Evolutionary conservation across 2,797 vertebrate genomes (phyloP).

Genomic region (Coracias cyanogaster): DNA sequence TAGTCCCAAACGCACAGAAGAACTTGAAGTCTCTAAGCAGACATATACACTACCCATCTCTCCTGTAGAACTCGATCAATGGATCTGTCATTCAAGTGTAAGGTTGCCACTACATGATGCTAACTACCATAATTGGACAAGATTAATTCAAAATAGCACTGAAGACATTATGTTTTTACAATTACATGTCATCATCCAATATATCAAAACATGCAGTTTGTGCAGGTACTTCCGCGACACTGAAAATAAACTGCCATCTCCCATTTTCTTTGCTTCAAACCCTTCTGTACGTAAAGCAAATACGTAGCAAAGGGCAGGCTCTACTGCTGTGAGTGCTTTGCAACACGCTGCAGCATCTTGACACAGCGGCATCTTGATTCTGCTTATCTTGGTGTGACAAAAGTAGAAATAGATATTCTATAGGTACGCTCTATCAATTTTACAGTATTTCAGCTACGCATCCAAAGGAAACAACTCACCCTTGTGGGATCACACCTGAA

Average conservation of each 20-base stretch:
- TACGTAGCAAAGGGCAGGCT: background rate
- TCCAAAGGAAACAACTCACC: background rate
- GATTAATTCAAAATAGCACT: constrained; percentile 37
- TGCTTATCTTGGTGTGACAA: background rate
- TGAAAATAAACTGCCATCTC: background rate
- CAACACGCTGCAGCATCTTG: no score
- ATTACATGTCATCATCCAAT: constrained; percentile 41
- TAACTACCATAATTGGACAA: constrained; percentile 31
- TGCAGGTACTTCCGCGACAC: constrained; percentile 21
- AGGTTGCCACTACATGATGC: background rate
- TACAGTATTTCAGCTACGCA: background rate
- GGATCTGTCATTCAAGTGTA: background rate
- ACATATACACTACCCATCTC: background rate
- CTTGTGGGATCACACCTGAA: background rate
- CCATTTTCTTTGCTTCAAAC: background rate
- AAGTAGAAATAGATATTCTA: background rate
- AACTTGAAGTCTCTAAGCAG: background rate
- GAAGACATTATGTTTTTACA: constrained; percentile 55
- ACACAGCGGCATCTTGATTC: background rate
- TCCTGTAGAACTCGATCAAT: background rate
- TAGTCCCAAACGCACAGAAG: background rate
- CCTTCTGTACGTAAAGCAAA: background rate
- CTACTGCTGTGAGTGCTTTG: background rate
- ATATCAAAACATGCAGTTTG: constrained; percentile 50
- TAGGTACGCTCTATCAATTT: background rate